phyloP scores from a whole-genome alignment of 1,140 invertebrate genomes.

The Drosophila burlai region DNA sequence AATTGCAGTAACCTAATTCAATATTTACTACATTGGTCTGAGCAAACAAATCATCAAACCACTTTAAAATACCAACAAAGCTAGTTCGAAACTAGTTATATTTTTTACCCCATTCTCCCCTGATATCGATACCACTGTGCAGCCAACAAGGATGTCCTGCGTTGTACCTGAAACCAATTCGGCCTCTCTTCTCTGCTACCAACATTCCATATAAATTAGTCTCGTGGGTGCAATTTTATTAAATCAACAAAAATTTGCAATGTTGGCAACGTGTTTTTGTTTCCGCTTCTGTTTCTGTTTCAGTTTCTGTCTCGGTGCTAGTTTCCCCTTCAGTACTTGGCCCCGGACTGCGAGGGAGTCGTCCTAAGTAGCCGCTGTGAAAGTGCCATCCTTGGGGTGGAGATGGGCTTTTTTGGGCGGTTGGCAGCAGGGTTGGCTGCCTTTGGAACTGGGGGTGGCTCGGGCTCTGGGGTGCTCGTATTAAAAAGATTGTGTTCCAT shows the following conservation, averaged over 20 bases:
- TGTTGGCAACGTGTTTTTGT: slow-evolving; percentile 68
- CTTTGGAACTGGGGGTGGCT: slow-evolving; percentile 26
- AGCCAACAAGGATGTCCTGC: slow-evolving; percentile 37
- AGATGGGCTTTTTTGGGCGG: slow-evolving; percentile 5
- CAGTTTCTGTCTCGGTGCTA: slow-evolving; percentile 22
- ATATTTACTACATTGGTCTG: too few relatives aligned
- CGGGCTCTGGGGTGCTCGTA: slow-evolving; percentile 26
- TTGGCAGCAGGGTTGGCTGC: slow-evolving; percentile 7
- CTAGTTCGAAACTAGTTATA: neutral
- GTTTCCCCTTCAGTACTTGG: slow-evolving; percentile 19
- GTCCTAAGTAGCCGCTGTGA: slow-evolving; percentile 61
- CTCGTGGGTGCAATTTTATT: slow-evolving; percentile 84
- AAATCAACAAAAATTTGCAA: slow-evolving; percentile 85
- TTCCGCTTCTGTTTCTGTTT: slow-evolving; percentile 21
- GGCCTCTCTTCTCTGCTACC: slow-evolving; percentile 67
- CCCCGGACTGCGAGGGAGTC: slow-evolving; percentile 26
- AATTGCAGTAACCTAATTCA: too few relatives aligned
- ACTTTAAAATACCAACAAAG: neutral
- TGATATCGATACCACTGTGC: slow-evolving; percentile 35
- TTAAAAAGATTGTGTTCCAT: slow-evolving; percentile 79
- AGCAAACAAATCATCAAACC: too few relatives aligned
- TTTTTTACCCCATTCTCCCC: neutral
- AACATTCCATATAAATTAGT: slow-evolving; percentile 83
- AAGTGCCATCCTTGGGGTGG: slow-evolving; percentile 35
- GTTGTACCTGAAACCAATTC: slow-evolving; percentile 75